A percentile compares a stretch with the other conserved stretches of the same genome.
Evolutionary conservation across 1,140 invertebrate genomes (phyloP).

Genomic region (Drosophila sp.): DNA sequence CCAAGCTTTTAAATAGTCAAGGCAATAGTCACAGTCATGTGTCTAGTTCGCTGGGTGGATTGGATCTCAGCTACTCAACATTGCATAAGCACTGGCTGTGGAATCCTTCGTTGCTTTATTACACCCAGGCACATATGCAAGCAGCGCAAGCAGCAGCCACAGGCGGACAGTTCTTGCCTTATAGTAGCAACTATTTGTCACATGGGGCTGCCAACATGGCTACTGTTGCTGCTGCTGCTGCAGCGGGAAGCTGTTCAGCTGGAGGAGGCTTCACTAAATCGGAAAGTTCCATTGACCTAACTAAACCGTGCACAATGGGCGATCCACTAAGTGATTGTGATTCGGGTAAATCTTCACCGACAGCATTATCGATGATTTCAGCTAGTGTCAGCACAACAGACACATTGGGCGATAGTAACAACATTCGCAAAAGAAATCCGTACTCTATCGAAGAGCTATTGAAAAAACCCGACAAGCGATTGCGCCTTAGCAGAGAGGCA

Average conservation of each 20-base stretch:
- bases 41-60: constrained; percentile 57
- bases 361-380: constrained; percentile 52
- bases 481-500: constrained; percentile 50
- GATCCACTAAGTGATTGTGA: constrained; percentile 76
- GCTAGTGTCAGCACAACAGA: constrained; percentile 15
- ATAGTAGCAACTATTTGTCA: constrained; percentile 57
- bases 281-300: constrained; percentile 79
- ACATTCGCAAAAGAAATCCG: constrained; percentile 90
- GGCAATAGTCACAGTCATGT: constrained; percentile 43
- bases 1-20: constrained; percentile 54
- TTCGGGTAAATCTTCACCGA: constrained; percentile 81
- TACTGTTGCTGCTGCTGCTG: constrained; percentile 52
- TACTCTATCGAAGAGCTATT: constrained; percentile 94
- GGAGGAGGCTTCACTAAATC: constrained; percentile 71
- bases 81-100: constrained; percentile 83
- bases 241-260: constrained; percentile 11
- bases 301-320: constrained; percentile 51
- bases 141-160: constrained; percentile 60
- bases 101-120: constrained; percentile 81
- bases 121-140: constrained; percentile 78
- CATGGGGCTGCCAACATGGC: constrained; percentile 50
- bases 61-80: constrained; percentile 76
- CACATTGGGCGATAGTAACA: constrained; percentile 15
- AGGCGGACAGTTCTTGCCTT: constrained; percentile 68
- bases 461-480: constrained; percentile 89